Evolutionary conservation across 2,888 invertebrate species (phyloP).

Genomic region (Anticlea derivata): DNA sequence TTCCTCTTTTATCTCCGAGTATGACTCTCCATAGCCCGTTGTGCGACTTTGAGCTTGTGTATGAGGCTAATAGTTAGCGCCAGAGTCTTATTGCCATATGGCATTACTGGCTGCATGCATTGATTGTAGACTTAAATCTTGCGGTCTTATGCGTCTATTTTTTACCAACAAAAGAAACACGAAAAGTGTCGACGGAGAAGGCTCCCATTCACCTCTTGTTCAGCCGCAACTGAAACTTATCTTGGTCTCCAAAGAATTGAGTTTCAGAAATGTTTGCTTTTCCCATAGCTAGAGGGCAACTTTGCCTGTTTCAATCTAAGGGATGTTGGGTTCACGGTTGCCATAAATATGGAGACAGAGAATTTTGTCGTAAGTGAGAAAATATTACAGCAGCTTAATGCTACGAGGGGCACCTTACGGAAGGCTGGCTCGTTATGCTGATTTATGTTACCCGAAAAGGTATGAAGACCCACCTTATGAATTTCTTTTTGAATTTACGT

Average conservation of each 20-base stretch:
- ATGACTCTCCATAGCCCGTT: too few species aligned
- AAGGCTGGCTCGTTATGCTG: conserved; percentile 78
- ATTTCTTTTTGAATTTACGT: conserved; percentile 62
- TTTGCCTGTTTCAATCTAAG: conserved; percentile 17
- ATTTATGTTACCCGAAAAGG: conserved; percentile 75
- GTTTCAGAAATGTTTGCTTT: conserved; percentile 7
- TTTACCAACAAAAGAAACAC: not conserved
- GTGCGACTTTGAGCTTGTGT: too few species aligned
- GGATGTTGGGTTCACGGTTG: conserved; percentile 6
- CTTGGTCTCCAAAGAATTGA: conserved; percentile 1
- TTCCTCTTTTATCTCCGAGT: too few species aligned
- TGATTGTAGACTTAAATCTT: too few species aligned
- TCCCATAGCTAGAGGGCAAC: conserved; percentile 6
- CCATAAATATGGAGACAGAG: conserved; percentile 76
- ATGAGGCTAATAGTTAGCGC: too few species aligned
- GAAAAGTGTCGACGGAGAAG: not conserved
- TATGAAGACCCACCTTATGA: conserved; percentile 64
- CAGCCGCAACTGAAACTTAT: conserved; percentile 8
- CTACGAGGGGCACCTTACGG: conserved; percentile 74
- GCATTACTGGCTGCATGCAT: too few species aligned
- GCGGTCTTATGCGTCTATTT: too few species aligned
- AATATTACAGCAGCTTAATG: conserved; percentile 81
- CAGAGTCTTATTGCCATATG: too few species aligned
- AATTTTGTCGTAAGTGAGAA: conserved; percentile 82
- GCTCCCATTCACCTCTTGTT: not conserved